A percentile compares a stretch with the other conserved stretches of the same genome.
These are phyloP conservation scores for Propithecus perrieri DNA, from an alignment of 2,797 vertebrate species.

Conservation along the genomic window DNA sequence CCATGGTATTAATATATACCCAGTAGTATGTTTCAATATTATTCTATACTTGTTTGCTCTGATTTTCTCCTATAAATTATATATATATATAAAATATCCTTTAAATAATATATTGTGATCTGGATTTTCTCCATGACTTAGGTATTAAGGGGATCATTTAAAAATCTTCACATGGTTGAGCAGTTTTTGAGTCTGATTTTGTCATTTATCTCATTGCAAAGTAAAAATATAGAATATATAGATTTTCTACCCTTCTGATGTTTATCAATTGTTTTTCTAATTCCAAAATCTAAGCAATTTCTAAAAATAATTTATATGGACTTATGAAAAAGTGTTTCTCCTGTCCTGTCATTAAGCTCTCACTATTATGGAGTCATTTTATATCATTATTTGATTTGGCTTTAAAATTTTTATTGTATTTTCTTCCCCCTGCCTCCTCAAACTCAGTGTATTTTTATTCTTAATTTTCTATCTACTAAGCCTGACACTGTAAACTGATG, in stretches of 20 bases:
- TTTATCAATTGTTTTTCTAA: background rate
- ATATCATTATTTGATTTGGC: background rate
- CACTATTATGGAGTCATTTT: background rate
- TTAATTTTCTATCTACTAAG: background rate
- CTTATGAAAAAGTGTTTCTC: background rate
- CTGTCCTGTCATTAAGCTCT: background rate
- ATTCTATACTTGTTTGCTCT: background rate
- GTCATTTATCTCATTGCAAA: background rate
- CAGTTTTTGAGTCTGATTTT: background rate
- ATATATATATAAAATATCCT: background rate
- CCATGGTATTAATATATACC: background rate
- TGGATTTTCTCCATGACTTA: background rate
- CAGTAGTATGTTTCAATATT: background rate
- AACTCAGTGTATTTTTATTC: background rate
- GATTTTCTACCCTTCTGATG: background rate
- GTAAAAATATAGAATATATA: background rate
- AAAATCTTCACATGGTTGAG: background rate
- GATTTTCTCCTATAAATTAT: too few species aligned
- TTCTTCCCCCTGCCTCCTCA: too few species aligned
- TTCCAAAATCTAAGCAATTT: background rate
- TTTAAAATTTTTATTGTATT: background rate
- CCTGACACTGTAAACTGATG: background rate
- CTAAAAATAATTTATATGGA: background rate
- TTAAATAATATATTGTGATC: background rate
- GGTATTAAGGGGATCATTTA: background rate